Base-by-base conservation (phyloP, 1,140 invertebrate species). In the Eumeta japonica region DNA sequence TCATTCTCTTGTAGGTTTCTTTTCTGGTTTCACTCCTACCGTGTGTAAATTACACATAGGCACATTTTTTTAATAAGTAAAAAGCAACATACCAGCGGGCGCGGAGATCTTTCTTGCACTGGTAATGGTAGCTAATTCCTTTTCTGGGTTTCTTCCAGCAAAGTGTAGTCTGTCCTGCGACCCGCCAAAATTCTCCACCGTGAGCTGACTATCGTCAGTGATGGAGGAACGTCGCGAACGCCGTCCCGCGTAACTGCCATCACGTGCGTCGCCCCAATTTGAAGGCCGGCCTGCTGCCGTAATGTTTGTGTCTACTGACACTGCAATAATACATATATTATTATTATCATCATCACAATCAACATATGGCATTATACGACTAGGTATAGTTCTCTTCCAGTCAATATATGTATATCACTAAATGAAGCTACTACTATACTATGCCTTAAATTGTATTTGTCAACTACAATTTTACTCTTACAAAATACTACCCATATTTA, bases 101-200 rank as follows among this genome's bases (percentile, higher is more conserved):
- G 79, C 77, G 17, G 79, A 80, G 40, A 79, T 79, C 55, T 82
- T 79, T 34, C 82, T 75, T 7, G 78, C 81, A 16, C 49, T 54
- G 16, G 53, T 53, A 13, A 75, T 29, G 0, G 63, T 75, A 39
- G 73, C 71, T 14, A 79, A 62, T 50, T 81, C 86, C 65, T 92
- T 92, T 65, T 90, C 88, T 0, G 88, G 87, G 77, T 92, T 82
- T 11, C 78, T 58, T 0, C 82, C 82, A 27, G 82, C 76, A 52
- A 83, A 83, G 64, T 84, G 83, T 29, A 87, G 58, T 39, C 86
- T 81, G 61, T 88, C 89, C 78, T 90, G 88, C 50, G 84, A 88
- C 31, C 89, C 91, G 16, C 91, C 90, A 73, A 94, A 92, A 68
- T 94, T 93, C 76, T 94, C 91, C 16, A 93, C 87, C 0, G 90